Evolutionary conservation across 2,113 vertebrate genomes (phyloP).

Genomic region (Excalfactoria chinensis): DNA sequence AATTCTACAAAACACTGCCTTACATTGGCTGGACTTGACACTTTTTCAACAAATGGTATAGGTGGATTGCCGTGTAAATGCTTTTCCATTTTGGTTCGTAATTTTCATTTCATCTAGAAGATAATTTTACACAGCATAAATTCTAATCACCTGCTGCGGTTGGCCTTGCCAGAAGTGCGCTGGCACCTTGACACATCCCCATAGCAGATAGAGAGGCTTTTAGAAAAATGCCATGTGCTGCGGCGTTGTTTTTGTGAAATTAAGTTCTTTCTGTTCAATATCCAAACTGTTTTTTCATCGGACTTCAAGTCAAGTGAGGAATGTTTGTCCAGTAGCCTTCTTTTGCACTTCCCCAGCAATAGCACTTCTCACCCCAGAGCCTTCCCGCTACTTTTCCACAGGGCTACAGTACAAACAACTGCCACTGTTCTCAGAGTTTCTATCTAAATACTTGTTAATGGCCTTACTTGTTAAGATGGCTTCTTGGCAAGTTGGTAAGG

Average conservation of each 20-base stretch:
- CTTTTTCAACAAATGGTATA: not conserved
- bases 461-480: not conserved
- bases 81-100: constrained; percentile 22
- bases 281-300: not conserved
- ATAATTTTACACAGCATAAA: constrained; percentile 72
- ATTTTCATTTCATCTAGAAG: constrained; percentile 49
- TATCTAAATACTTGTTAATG: not conserved
- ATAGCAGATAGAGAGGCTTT: not conserved
- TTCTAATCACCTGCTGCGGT: constrained; percentile 39
- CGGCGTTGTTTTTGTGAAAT: not conserved
- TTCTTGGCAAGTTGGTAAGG: not conserved
- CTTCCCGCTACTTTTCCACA: not conserved
- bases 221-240: constrained; percentile 8
- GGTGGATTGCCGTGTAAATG: constrained; percentile 2
- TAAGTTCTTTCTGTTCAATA: not conserved
- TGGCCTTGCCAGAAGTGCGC: not conserved
- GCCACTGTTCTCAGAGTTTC: not conserved
- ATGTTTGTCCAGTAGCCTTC: not conserved
- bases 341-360: not conserved
- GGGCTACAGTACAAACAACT: not conserved
- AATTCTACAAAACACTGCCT: rapidly evolving
- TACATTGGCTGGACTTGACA: not conserved
- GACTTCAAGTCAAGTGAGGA: not conserved
- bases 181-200: constrained; percentile 20
- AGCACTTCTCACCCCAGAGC: not conserved